phyloP scores from a whole-genome alignment of 2,888 invertebrate genomes.

The Hemaris fuciformis region DNA sequence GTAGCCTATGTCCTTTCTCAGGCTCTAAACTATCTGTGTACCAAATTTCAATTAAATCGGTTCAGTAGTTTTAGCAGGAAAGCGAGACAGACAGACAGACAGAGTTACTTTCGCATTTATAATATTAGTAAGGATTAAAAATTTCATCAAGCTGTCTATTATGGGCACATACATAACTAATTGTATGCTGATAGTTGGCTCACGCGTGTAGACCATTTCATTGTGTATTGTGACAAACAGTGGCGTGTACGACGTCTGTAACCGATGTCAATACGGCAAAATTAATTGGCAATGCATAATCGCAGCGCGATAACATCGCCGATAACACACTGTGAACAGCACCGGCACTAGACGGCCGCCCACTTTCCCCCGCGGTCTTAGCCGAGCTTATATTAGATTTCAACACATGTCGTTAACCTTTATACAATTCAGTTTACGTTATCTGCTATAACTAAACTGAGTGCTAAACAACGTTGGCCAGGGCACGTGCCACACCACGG shows the following conservation, averaged over 20 bases:
- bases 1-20: too few relatives aligned
- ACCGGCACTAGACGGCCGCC: conserved; percentile 28
- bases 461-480: conserved; percentile 42
- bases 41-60: too few relatives aligned
- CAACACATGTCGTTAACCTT: conserved; percentile 49
- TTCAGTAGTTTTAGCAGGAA: too few relatives aligned
- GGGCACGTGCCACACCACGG: conserved; percentile 19
- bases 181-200: conserved; percentile 69
- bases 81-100: too few relatives aligned
- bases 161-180: too few relatives aligned
- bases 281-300: conserved; percentile 46
- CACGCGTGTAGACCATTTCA: conserved; percentile 65
- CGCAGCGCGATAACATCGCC: conserved; percentile 34
- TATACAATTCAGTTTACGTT: conserved; percentile 48
- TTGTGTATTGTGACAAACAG: conserved; percentile 38
- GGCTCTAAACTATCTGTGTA: too few relatives aligned
- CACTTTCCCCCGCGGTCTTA: conserved; percentile 46
- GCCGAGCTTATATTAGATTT: conserved; percentile 38
- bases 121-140: too few relatives aligned
- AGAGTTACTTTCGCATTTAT: too few relatives aligned
- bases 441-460: conserved; percentile 37
- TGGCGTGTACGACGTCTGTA: conserved; percentile 47
- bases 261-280: conserved; percentile 39
- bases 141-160: too few relatives aligned
- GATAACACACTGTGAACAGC: conserved; percentile 17